Evolutionary conservation across 2,797 vertebrate genomes (phyloP), one percentile per base, ranked within the genome.

Genomic region (Sebastes ruberrimus): DNA sequence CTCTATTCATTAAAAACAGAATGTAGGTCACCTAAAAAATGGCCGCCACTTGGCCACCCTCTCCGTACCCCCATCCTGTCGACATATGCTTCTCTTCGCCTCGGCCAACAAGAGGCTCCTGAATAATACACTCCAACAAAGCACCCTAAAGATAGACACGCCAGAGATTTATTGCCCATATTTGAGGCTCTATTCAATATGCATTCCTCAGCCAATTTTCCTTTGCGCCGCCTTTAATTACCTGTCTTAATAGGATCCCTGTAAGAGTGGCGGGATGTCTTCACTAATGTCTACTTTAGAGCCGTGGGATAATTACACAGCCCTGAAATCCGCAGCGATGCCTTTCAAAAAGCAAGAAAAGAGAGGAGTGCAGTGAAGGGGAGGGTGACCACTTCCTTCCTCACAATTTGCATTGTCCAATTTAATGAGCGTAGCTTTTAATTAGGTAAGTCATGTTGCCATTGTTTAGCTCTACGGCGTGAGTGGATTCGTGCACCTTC

Each of bases 21-120:
- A 95, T 49, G 89, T 94, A 92, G 94, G 95, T 94, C 94, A 93
- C 87, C 89, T 90, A 89, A 88, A 92, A 95, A 93, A 95, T 93
- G 91, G 89, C 91, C 64, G 75, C 88, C 75, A 62, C 81, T 91
- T 94, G 91, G 92, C 89, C 92, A 85, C 86, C 81, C 71, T 88
- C 82, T 65, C 82, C 2, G 80, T 76, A 80, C 88, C 88, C 87
- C 88, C 88, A 89, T 93, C 89, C 83, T 90, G 88, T 94, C 86
- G 91, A 91, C 92, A 94, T 93, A 94, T 94, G 93, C 87, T 94
- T 88, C 90, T 92, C 81, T 76, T 73, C 71, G 86, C 81, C 64
- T 76, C 30, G 16, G 91, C 93, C 94, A 94, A 92, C 77, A 89
- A 89, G 71, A 86, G 81, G 78, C 84, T 87, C 23, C 84, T 91